A percentile compares a stretch with the other conserved stretches of the same genome.
phyloP scores from a whole-genome alignment of 2,888 invertebrate species.

The Stomorhina lunata region DNA sequence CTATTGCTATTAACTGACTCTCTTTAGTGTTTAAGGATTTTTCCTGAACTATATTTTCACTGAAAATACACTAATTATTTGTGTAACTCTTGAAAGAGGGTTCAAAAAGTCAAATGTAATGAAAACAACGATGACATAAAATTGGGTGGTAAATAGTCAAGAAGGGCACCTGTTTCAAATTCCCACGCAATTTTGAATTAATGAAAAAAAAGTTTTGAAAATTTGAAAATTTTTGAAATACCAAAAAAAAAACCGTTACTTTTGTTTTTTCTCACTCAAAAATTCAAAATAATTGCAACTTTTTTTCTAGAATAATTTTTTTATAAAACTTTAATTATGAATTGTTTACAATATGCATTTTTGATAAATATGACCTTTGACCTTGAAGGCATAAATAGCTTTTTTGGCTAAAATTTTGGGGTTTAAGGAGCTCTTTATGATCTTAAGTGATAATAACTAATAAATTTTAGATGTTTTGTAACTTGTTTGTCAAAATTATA shows the following conservation, averaged over 20 bases:
- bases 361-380: no score
- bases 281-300: no score
- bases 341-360: no score
- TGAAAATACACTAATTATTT: slow-evolving; percentile 43
- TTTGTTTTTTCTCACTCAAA: not conserved
- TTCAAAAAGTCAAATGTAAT: slow-evolving; percentile 53
- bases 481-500: no score
- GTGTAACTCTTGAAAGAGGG: slow-evolving; percentile 31
- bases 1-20: slow-evolving; percentile 29
- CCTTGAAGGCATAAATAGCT: no score
- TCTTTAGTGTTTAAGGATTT: slow-evolving; percentile 52
- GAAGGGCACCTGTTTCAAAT: slow-evolving; percentile 53
- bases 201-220: not conserved
- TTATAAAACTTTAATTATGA: no score
- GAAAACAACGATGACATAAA: slow-evolving; percentile 44
- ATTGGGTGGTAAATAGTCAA: slow-evolving; percentile 42
- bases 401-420: no score
- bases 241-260: slow-evolving; percentile 28
- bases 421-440: no score
- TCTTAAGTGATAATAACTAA: no score
- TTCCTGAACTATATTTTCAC: slow-evolving; percentile 34
- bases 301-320: no score
- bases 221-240: not conserved
- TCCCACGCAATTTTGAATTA: slow-evolving; percentile 54
- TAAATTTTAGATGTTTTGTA: no score